These are phyloP conservation scores for Indicator indicator DNA, from an alignment of 2,113 vertebrate species.

Conservation along the genomic window DNA sequence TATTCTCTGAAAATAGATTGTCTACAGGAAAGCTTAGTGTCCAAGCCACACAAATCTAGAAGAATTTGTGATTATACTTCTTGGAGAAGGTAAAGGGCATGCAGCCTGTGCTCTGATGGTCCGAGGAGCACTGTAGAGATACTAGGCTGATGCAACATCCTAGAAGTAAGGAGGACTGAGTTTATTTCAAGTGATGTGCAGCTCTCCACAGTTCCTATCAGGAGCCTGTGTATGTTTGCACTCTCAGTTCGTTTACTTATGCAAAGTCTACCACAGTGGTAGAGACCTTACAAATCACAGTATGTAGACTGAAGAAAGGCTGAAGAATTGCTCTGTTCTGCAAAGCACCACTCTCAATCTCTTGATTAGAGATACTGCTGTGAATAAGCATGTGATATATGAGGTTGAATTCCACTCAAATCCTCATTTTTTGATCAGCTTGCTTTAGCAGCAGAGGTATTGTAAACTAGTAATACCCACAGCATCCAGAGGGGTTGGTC, in stretches of 20 bases:
- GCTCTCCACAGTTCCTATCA: background rate
- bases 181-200: background rate
- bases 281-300: background rate
- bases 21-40: background rate
- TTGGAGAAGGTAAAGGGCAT: background rate
- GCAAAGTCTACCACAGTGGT: background rate
- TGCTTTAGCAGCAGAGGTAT: background rate
- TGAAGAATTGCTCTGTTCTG: background rate
- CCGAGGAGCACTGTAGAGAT: background rate
- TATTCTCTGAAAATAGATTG: background rate
- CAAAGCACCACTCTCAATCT: too few species aligned
- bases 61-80: background rate
- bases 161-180: background rate
- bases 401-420: background rate
- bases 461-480: fast-evolving
- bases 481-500: background rate
- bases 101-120: background rate
- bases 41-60: background rate
- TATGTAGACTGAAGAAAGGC: background rate
- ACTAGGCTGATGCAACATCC: background rate
- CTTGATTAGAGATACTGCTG: background rate
- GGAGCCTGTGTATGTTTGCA: fast-evolving
- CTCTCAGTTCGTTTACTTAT: background rate
- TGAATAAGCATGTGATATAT: background rate
- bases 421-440: background rate